phyloP scores from a whole-genome alignment of 1,140 invertebrate species.

The Macrosteles quadrilineatus region DNA sequence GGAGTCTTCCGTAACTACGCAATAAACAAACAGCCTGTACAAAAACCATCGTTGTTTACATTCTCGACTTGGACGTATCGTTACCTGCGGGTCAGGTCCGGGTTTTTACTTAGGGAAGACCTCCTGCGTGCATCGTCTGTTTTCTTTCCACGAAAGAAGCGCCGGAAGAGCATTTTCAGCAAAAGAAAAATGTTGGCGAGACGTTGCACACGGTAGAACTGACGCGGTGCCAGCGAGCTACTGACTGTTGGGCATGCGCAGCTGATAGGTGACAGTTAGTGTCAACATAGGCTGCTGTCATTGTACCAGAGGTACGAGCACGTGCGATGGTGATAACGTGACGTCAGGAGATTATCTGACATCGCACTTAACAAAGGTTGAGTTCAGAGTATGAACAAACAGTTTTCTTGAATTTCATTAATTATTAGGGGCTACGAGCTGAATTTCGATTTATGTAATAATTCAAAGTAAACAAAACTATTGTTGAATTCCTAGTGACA shows the following conservation, averaged over 20 bases:
- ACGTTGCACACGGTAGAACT: neutral
- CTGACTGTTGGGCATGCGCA: neutral
- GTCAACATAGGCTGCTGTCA: no score
- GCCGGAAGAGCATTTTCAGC: constrained; percentile 23
- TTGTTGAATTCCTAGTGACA: no score
- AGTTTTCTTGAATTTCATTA: no score
- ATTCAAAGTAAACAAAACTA: no score
- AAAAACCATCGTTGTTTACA: neutral
- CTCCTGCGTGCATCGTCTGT: neutral
- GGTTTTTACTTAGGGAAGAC: neutral
- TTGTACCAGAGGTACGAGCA: no score
- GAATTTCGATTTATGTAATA: no score
- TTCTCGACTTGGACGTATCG: neutral
- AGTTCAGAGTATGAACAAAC: no score
- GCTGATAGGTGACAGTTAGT: no score
- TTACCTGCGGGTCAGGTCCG: constrained; percentile 25
- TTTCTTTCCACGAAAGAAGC: constrained; percentile 22
- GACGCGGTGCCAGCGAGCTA: neutral
- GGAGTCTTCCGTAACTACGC: neutral
- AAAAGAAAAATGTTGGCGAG: constrained; percentile 17
- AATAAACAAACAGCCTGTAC: neutral
- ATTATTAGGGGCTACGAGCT: no score
- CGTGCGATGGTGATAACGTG: no score
- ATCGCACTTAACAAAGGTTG: no score
- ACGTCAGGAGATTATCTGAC: no score